Percentiles rank a stretch among this genome's conserved stretches.
Conservation (phyloP, 2,797 vertebrate species). For the Acrocephalus scirpaceus region DNA sequence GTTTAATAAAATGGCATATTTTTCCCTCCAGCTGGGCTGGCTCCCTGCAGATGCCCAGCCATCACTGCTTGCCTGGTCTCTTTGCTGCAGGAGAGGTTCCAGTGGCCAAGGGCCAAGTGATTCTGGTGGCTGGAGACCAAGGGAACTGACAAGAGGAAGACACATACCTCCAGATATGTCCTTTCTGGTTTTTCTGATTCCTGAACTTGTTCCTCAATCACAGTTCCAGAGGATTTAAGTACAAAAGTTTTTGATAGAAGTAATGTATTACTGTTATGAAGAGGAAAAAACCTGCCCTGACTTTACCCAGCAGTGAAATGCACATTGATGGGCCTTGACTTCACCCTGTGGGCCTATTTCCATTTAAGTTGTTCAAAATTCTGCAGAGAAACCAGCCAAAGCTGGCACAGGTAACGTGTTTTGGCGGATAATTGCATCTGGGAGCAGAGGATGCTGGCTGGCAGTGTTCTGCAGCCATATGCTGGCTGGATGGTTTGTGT, state of each 20-base stretch:
- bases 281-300: neutral
- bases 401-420: neutral
- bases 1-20: neutral
- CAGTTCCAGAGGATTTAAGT: neutral
- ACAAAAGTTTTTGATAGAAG: neutral
- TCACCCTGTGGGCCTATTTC: neutral
- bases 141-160: neutral
- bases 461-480: neutral
- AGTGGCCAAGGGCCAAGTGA: no score
- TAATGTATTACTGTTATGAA: neutral
- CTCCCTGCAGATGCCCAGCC: neutral
- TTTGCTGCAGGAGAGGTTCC: neutral
- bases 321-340: neutral
- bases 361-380: neutral
- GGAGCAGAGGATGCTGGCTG: neutral
- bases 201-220: neutral
- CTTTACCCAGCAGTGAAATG: neutral
- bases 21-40: neutral
- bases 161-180: neutral
- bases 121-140: neutral
- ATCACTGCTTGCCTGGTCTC: accelerated
- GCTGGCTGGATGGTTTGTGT: neutral
- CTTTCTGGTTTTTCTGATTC: neutral
- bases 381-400: neutral
- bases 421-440: neutral